Conservation (phyloP, 1,140 invertebrate species). For the Mya arenaria region DNA sequence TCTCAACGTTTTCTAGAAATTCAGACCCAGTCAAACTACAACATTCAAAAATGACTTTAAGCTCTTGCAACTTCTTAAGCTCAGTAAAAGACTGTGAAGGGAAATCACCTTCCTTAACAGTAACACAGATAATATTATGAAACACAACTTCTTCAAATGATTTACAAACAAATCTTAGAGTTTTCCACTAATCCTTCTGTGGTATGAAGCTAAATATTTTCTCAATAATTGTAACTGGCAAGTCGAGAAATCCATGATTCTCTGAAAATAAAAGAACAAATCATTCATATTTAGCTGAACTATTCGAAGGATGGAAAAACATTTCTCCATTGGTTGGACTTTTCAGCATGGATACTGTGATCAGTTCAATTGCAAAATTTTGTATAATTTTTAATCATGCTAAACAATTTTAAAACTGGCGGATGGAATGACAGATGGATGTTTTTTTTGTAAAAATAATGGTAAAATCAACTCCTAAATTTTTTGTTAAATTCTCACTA, state of each 20-base stretch:
- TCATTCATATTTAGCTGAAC: background rate
- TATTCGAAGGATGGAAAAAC: background rate
- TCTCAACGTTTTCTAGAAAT: background rate
- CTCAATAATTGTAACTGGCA: background rate
- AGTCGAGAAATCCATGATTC: background rate
- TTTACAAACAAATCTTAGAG: constrained; percentile 2
- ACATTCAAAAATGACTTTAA: background rate
- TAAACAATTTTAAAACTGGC: background rate
- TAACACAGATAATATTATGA: background rate
- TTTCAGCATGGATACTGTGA: background rate
- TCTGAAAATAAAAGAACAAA: background rate
- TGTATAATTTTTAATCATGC: background rate
- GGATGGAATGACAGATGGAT: background rate
- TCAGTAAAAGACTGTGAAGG: background rate
- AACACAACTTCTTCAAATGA: background rate
- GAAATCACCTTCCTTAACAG: background rate
- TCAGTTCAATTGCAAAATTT: background rate
- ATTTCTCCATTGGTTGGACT: background rate
- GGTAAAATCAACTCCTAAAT: background rate
- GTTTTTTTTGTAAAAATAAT: background rate
- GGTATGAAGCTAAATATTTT: background rate
- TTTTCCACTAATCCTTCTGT: background rate
- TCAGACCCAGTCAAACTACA: background rate
- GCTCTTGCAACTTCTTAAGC: background rate
- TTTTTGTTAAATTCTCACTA: background rate